A percentile compares a stretch with the other conserved stretches of the same genome.
These are phyloP conservation scores for Prinia subflava DNA, from an alignment of 2,113 vertebrate genomes.

Conservation along the genomic window DNA sequence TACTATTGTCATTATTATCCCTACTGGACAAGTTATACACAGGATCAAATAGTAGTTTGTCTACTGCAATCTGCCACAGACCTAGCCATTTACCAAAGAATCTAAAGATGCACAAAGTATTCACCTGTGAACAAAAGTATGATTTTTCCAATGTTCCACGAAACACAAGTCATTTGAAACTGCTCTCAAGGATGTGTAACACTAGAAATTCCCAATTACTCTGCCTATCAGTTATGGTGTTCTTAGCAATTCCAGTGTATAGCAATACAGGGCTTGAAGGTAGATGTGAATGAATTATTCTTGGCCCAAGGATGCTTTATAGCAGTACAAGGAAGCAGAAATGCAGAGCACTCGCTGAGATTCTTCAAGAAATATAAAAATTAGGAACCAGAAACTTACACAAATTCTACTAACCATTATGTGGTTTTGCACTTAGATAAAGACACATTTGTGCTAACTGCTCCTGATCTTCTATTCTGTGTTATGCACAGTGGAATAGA, in stretches of 20 bases:
- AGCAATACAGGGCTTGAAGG: background rate
- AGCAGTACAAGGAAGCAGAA: background rate
- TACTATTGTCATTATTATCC: background rate
- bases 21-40: background rate
- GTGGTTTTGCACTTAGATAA: background rate
- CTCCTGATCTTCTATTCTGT: background rate
- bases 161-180: background rate
- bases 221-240: background rate
- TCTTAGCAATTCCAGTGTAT: background rate
- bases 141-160: background rate
- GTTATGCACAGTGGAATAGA: background rate
- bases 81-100: background rate
- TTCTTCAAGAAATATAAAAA: background rate
- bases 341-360: background rate
- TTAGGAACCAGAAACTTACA: background rate
- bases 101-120: background rate
- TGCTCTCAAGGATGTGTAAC: background rate
- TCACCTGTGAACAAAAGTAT: background rate
- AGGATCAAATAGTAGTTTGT: background rate
- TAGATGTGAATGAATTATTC: background rate
- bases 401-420: background rate
- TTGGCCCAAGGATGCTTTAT: background rate
- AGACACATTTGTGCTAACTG: background rate
- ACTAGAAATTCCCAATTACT: background rate
- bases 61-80: background rate